Percentiles rank a stretch among this genome's conserved stretches.
Evolutionary conservation across 2,888 invertebrate genomes (phyloP).

Genomic region (Magallana nippona): DNA sequence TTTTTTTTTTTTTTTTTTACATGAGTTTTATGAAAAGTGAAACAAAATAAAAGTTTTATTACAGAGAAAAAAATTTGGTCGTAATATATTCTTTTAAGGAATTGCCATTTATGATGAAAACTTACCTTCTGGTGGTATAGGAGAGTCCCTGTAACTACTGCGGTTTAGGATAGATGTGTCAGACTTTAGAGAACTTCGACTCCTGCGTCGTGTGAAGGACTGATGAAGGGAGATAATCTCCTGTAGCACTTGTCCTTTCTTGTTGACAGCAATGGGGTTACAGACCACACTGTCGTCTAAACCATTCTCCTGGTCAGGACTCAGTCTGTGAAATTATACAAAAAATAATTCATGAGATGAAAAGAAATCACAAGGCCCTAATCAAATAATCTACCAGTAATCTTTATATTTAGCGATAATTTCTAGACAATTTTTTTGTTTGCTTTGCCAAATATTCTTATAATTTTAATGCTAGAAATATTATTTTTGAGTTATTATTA

Average conservation of each 20-base stretch:
- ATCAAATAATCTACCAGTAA: too few relatives aligned
- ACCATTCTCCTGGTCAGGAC: slow-evolving; percentile 56
- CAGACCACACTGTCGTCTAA: slow-evolving; percentile 58
- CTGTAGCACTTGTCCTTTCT: slow-evolving; percentile 56
- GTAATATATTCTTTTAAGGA: too few relatives aligned
- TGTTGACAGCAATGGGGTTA: slow-evolving; percentile 59
- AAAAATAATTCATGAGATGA: background rate
- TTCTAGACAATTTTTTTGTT: too few relatives aligned
- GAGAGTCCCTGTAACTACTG: slow-evolving; percentile 39
- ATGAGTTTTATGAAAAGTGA: too few relatives aligned
- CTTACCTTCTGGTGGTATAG: slow-evolving; percentile 53
- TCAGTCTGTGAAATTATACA: slow-evolving; percentile 59
- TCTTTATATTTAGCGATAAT: too few relatives aligned
- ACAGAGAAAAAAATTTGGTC: too few relatives aligned
- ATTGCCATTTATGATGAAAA: background rate
- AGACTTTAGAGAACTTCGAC: slow-evolving; percentile 52
- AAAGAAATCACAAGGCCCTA: too few relatives aligned
- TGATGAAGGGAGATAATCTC: slow-evolving; percentile 53
- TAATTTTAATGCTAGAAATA: too few relatives aligned
- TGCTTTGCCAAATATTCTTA: too few relatives aligned
- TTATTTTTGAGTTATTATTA: too few relatives aligned
- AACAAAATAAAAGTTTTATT: too few relatives aligned
- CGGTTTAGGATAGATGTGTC: slow-evolving; percentile 49
- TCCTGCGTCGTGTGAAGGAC: slow-evolving; percentile 43
- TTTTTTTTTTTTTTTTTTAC: background rate